Conservation (phyloP, 2,797 vertebrate species). For the Onychomys leucogaster region DNA sequence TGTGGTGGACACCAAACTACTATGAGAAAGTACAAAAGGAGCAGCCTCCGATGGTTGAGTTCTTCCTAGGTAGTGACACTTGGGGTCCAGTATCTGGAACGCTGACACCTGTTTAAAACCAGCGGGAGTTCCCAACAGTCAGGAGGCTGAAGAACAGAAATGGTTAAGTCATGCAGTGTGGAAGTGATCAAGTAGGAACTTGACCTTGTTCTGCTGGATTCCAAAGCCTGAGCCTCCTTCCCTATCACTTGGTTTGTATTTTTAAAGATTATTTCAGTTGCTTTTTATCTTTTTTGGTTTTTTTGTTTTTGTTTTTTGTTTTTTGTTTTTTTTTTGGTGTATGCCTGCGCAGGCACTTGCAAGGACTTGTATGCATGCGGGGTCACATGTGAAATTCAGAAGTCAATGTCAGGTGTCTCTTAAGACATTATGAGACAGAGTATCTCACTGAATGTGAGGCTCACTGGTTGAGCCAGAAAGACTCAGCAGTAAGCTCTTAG, state of each 20-base stretch:
- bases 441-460: background rate
- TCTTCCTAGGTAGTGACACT: background rate
- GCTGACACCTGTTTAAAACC: background rate
- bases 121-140: background rate
- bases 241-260: background rate
- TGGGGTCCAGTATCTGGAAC: background rate
- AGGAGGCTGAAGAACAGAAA: conserved; percentile 23
- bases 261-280: background rate
- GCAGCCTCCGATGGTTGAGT: background rate
- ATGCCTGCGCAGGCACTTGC: background rate
- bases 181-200: background rate
- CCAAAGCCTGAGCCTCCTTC: background rate
- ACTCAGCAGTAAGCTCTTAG: background rate
- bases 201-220: conserved; percentile 45
- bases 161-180: background rate
- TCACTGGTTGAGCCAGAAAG: background rate
- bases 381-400: background rate
- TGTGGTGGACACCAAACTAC: background rate
- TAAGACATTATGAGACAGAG: background rate
- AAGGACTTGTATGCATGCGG: background rate
- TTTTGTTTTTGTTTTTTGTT: background rate
- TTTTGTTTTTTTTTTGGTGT: background rate
- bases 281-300: conserved; percentile 36
- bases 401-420: background rate
- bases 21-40: background rate